A percentile compares a stretch with the other conserved stretches of the same genome.
Conservation (phyloP, 2,888 invertebrate genomes). For the Heliconius erato region DNA sequence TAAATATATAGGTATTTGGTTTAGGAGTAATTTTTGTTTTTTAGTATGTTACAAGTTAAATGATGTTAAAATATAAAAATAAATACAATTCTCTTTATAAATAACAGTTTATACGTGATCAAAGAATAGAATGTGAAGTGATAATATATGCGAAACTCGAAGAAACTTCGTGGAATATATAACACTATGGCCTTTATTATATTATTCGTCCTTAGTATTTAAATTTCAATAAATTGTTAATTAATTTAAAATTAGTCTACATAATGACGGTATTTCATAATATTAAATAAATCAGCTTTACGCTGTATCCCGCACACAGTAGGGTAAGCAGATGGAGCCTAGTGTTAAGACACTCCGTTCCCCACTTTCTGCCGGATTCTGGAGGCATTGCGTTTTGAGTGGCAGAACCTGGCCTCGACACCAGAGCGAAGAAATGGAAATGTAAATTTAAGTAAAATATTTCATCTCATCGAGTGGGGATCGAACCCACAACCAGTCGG, state of each 20-base stretch:
- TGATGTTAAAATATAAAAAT: not conserved
- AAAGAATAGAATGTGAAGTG: no score
- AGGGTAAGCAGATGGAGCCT: no score
- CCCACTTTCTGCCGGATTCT: no score
- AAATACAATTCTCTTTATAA: not conserved
- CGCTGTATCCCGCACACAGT: no score
- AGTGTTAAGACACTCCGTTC: no score
- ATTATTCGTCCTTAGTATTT: not conserved
- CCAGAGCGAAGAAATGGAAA: no score
- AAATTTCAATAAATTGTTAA: not conserved
- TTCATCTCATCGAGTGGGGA: no score
- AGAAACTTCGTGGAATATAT: not conserved
- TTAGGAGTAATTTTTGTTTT: not conserved
- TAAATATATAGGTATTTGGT: not conserved
- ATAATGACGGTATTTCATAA: slow-evolving; percentile 4
- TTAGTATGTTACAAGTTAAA: not conserved
- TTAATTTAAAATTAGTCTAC: slow-evolving; percentile 7
- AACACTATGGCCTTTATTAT: slow-evolving; percentile 1
- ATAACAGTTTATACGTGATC: not conserved
- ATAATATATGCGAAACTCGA: not conserved
- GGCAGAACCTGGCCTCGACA: no score
- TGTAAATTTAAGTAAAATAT: no score
- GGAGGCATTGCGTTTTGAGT: no score
- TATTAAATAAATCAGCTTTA: no score
- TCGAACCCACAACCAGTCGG: no score